These are phyloP conservation scores for Podarcis siculus DNA, from an alignment of 2,797 vertebrate species.

Conservation along the genomic window DNA sequence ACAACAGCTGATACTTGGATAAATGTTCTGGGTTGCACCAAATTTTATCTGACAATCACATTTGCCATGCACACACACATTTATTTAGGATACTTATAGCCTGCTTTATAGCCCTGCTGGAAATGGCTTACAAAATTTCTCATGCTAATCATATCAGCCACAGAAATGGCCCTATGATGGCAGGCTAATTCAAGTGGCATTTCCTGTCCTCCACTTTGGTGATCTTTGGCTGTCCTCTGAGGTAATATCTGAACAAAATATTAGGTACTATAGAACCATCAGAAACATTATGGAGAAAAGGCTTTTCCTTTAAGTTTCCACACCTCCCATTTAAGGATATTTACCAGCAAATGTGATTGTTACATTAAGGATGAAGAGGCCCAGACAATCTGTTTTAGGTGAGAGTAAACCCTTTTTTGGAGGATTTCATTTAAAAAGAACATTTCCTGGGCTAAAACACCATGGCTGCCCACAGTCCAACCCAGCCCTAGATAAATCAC, in stretches of 20 bases:
- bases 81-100: no score
- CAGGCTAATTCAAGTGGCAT: no score
- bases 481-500: not conserved
- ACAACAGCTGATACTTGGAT: not conserved
- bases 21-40: not conserved
- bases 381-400: not conserved
- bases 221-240: no score
- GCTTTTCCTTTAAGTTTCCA: no score
- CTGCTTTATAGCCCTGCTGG: no score
- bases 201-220: no score
- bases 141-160: no score
- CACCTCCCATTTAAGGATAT: not conserved
- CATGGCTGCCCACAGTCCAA: not conserved
- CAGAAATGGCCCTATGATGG: no score
- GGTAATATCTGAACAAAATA: no score
- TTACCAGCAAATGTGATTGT: not conserved
- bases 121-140: no score
- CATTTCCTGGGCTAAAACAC: not conserved
- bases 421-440: not conserved
- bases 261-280: no score
- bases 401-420: not conserved
- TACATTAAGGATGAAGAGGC: not conserved
- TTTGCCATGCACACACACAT: not conserved
- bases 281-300: no score
- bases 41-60: not conserved